These are phyloP conservation scores for Lepidocolaptes lacrymiger DNA, from an alignment of 2,797 vertebrate species.

Conservation along the genomic window DNA sequence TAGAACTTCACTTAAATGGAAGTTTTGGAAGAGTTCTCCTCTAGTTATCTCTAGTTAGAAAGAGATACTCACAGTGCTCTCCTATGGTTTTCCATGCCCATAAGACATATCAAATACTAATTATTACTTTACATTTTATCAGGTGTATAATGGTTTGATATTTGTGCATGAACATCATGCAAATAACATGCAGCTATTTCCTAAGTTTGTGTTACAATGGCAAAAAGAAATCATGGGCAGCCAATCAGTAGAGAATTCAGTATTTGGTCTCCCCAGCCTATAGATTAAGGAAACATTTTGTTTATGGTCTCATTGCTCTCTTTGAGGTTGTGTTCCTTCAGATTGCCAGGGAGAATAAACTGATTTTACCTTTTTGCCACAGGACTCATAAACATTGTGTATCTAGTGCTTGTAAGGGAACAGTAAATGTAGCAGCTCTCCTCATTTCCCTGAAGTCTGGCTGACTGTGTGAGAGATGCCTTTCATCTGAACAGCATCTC, in stretches of 20 bases:
- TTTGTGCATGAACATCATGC: not conserved
- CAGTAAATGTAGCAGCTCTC: not conserved
- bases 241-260: not conserved
- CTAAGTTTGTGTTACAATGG: not conserved
- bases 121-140: not conserved
- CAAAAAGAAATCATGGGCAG: not conserved
- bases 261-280: not conserved
- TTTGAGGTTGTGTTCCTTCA: not conserved
- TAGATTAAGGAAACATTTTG: not conserved
- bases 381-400: not conserved
- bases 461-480: not conserved
- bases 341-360: not conserved
- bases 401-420: not conserved
- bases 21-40: not conserved
- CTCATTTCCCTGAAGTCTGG: not conserved
- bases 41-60: not conserved
- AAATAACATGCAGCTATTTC: not conserved
- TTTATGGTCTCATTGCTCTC: not conserved
- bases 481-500: not conserved
- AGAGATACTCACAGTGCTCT: not conserved
- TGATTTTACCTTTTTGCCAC: not conserved
- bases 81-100: not conserved
- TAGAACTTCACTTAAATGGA: not conserved
- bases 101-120: not conserved
- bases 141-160: not conserved